Evolutionary conservation across 2,888 invertebrate genomes (phyloP).

Genomic region (Tachina grossa): DNA sequence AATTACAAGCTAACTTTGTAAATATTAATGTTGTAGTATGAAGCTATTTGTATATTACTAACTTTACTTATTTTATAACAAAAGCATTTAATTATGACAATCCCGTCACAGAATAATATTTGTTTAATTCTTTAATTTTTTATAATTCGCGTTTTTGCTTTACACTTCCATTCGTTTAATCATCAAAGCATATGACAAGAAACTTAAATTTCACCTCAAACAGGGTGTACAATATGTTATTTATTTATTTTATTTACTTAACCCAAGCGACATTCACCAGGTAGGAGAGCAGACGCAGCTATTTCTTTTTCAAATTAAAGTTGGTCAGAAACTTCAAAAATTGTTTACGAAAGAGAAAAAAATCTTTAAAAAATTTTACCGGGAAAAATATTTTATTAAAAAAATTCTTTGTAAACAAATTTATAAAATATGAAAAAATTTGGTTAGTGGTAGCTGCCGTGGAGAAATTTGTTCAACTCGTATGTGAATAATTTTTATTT

Average conservation of each 20-base stretch:
- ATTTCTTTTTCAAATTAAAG: background rate
- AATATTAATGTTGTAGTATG: conserved; percentile 10
- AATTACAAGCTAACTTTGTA: background rate
- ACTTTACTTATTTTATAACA: conserved; percentile 3
- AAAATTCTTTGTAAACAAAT: too few species aligned
- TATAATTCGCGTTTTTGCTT: conserved; percentile 33
- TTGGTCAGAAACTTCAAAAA: too few species aligned
- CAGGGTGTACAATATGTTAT: conserved; percentile 7
- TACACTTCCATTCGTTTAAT: conserved; percentile 35
- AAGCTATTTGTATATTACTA: conserved; percentile 27
- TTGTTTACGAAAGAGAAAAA: too few species aligned
- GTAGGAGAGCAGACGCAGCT: background rate
- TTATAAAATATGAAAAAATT: too few species aligned
- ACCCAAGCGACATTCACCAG: too few species aligned
- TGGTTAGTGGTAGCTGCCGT: too few species aligned
- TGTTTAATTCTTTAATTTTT: conserved; percentile 33
- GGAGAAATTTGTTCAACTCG: too few species aligned
- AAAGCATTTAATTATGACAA: conserved; percentile 19
- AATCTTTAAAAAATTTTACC: too few species aligned
- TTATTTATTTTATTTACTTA: too few species aligned
- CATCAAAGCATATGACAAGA: conserved; percentile 8
- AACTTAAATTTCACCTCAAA: background rate
- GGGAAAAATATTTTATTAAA: too few species aligned
- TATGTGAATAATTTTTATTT: too few species aligned
- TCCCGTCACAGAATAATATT: conserved; percentile 34